Evolutionary conservation across 1,140 invertebrate species (phyloP).

Genomic region (Aphaenogaster floridana): DNA sequence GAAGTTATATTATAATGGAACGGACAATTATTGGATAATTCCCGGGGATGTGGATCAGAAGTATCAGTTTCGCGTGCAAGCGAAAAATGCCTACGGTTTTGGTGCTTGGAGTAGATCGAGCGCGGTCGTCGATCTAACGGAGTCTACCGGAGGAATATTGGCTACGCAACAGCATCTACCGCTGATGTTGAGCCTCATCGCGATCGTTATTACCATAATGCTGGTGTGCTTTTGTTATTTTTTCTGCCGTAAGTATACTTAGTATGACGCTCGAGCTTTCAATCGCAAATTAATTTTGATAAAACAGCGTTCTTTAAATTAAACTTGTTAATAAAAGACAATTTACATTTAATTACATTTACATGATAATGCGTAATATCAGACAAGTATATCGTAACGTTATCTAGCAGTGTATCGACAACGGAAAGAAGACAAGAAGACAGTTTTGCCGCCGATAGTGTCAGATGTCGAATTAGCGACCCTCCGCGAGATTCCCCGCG

Average conservation of each 20-base stretch:
- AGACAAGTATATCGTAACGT: conserved; percentile 36
- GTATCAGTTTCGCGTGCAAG: conserved; percentile 92
- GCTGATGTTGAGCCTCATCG: conserved; percentile 88
- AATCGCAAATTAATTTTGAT: conserved; percentile 19
- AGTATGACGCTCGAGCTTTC: background rate
- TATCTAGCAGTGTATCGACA: conserved; percentile 85
- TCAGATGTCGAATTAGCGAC: conserved; percentile 95
- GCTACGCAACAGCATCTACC: conserved; percentile 88
- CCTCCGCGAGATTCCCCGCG: conserved; percentile 93
- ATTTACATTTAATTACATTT: background rate
- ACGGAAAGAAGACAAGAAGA: conserved; percentile 88
- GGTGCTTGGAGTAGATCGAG: conserved; percentile 91
- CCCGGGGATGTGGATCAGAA: conserved; percentile 89
- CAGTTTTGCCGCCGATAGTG: conserved; percentile 86
- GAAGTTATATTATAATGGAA: conserved; percentile 93
- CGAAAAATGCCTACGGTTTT: conserved; percentile 92
- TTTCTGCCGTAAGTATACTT: conserved; percentile 82
- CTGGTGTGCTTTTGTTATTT: conserved; percentile 83
- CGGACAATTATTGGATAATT: conserved; percentile 93
- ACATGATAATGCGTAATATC: background rate
- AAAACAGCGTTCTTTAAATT: background rate
- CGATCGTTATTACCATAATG: conserved; percentile 86
- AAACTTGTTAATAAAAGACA: conserved; percentile 21
- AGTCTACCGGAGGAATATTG: conserved; percentile 87
- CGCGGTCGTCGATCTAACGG: conserved; percentile 87